A percentile compares a stretch with the other conserved stretches of the same genome.
Evolutionary conservation across 2,113 vertebrate genomes (phyloP).

Genomic region (Neolamprologus hecqui): DNA sequence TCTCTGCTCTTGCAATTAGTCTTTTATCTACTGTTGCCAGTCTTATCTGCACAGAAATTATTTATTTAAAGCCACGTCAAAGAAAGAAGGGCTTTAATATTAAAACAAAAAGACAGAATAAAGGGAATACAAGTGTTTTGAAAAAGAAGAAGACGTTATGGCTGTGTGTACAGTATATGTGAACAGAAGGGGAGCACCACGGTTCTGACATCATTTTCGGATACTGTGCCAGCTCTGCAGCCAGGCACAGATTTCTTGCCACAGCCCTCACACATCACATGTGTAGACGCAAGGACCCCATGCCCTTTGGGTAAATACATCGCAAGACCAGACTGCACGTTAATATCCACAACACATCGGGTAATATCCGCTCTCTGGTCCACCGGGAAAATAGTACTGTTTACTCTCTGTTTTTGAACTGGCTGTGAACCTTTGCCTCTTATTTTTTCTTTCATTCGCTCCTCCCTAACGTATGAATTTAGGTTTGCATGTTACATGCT

Average conservation of each 20-base stretch:
- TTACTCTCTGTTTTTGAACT: neutral
- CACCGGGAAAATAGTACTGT: neutral
- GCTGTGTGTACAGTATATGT: neutral
- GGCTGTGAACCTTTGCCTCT: neutral
- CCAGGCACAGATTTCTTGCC: slow-evolving; percentile 8
- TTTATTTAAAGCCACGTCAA: neutral
- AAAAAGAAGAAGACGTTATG: neutral
- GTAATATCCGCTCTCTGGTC: neutral
- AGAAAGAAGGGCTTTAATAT: neutral
- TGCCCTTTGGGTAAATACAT: slow-evolving; percentile 17
- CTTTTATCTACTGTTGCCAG: neutral
- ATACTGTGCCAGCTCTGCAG: slow-evolving; percentile 15
- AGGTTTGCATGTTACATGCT: neutral
- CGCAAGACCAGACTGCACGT: neutral
- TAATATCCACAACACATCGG: slow-evolving; percentile 9
- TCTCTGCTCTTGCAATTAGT: neutral
- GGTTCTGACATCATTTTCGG: slow-evolving; percentile 6
- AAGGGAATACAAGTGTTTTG: neutral
- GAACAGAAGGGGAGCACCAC: slow-evolving; percentile 21
- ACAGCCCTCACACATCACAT: slow-evolving; percentile 20
- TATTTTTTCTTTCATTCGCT: neutral
- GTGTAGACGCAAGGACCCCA: slow-evolving; percentile 6
- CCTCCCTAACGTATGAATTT: neutral
- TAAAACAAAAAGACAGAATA: neutral
- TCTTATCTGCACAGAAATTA: neutral